Evolutionary conservation across 2,797 vertebrate genomes (phyloP).

Genomic region (Crenichthys baileyi): DNA sequence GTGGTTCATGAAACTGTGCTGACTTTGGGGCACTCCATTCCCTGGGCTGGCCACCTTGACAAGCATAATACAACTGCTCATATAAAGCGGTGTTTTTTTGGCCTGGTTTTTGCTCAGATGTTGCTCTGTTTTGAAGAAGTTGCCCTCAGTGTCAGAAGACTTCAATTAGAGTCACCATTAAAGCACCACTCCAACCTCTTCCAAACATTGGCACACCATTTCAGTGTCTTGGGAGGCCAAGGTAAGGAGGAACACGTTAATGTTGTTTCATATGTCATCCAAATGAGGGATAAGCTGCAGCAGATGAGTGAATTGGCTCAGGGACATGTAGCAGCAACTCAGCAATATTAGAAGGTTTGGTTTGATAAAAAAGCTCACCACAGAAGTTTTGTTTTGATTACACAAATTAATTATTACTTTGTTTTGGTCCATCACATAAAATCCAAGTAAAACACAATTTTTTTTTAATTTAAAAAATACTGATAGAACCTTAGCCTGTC

Average conservation of each 20-base stretch:
- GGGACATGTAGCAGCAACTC: too few species aligned
- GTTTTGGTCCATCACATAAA: neutral
- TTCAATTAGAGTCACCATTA: neutral
- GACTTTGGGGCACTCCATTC: neutral
- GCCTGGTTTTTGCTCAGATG: neutral
- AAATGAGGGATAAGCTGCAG: too few species aligned
- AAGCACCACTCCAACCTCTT: too few species aligned
- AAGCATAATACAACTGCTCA: neutral
- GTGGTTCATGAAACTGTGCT: neutral
- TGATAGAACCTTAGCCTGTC: neutral
- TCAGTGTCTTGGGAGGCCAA: too few species aligned
- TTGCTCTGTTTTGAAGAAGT: neutral
- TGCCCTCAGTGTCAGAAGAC: slow-evolving; percentile 6
- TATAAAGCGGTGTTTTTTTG: neutral
- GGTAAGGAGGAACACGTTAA: too few species aligned
- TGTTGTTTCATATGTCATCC: too few species aligned
- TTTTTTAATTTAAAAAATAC: neutral
- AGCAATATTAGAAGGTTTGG: too few species aligned
- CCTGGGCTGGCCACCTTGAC: neutral
- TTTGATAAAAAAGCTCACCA: too few species aligned
- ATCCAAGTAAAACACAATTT: neutral
- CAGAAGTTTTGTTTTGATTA: too few species aligned
- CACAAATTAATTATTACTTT: neutral
- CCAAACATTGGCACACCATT: too few species aligned
- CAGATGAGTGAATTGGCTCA: too few species aligned